phyloP scores from a whole-genome alignment of 2,888 invertebrate genomes.

The Dendrolimus houi region DNA sequence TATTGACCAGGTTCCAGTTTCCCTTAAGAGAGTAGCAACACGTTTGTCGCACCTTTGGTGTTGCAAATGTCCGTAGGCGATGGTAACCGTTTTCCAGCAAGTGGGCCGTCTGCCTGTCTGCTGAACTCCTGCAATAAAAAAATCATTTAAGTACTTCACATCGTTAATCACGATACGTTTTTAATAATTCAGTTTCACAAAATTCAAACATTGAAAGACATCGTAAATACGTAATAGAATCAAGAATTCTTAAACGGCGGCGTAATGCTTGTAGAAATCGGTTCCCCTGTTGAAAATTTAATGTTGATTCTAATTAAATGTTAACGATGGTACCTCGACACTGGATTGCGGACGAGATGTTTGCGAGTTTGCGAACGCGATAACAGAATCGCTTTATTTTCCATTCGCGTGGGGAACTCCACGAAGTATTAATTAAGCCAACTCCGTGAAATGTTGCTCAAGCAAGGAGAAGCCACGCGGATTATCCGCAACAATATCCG shows the following conservation, averaged over 20 bases:
- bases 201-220: neutral
- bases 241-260: neutral
- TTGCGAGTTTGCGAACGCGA: constrained; percentile 40
- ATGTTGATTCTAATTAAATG: constrained; percentile 5
- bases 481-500: constrained; percentile 3
- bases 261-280: neutral
- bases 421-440: constrained; percentile 42
- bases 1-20: too few relatives aligned
- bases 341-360: constrained; percentile 30
- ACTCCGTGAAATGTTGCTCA: constrained; percentile 26
- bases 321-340: constrained; percentile 3
- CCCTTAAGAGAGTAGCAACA: too few relatives aligned
- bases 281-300: neutral
- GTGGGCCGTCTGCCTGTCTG: too few relatives aligned
- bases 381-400: constrained; percentile 47
- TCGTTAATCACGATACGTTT: too few relatives aligned
- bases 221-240: neutral
- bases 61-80: too few relatives aligned
- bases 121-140: too few relatives aligned
- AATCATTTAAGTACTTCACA: too few relatives aligned
- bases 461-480: constrained; percentile 9
- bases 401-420: constrained; percentile 23
- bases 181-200: too few relatives aligned
- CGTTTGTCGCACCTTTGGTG: too few relatives aligned
- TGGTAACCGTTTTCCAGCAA: too few relatives aligned